These are phyloP conservation scores for Bubo blakistoni DNA, from an alignment of 2,113 vertebrate species.

Conservation along the genomic window DNA sequence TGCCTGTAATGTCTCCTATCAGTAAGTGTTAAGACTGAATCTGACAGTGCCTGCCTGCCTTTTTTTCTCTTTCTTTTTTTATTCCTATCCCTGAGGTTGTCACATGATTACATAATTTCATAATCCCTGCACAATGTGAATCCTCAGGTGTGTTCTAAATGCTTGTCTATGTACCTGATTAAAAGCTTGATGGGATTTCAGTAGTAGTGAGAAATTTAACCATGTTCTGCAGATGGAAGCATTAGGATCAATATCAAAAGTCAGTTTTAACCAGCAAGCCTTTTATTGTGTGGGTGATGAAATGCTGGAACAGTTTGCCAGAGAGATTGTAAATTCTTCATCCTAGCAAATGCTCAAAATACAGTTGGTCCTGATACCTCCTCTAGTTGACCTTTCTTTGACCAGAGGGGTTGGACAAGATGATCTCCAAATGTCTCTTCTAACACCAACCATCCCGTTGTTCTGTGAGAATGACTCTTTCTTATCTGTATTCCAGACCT, in stretches of 20 bases:
- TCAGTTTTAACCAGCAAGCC: not conserved
- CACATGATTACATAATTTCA: not conserved
- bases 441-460: not conserved
- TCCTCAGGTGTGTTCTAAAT: not conserved
- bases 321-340: not conserved
- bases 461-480: not conserved
- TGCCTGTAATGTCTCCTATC: not conserved
- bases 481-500: not conserved
- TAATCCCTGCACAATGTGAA: not conserved
- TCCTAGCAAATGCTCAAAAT: not conserved
- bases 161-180: not conserved
- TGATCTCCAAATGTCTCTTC: not conserved
- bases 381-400: not conserved
- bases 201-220: not conserved
- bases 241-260: not conserved
- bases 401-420: not conserved
- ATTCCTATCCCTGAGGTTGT: not conserved
- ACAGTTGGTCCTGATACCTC: not conserved
- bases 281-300: not conserved
- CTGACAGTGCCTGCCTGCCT: not conserved
- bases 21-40: not conserved
- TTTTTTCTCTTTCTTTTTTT: not conserved
- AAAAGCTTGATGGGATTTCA: not conserved
- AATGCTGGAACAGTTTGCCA: not conserved
- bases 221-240: not conserved